Conservation (phyloP, 2,888 invertebrate species). For the Orgyia antiqua region DNA sequence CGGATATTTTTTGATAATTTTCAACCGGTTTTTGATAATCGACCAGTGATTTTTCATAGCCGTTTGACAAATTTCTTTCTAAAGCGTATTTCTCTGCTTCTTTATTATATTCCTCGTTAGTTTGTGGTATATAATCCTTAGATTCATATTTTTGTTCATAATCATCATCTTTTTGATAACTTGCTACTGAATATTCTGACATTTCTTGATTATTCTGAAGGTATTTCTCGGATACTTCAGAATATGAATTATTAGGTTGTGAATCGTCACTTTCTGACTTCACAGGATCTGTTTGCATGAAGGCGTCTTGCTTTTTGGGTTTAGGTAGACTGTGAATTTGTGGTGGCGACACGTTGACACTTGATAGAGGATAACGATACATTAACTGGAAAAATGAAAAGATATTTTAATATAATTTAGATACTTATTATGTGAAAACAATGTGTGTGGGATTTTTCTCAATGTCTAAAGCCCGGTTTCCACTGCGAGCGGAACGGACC, state of each 20-base stretch:
- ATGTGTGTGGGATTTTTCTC: too few relatives aligned
- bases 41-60: constrained; percentile 43
- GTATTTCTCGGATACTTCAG: constrained; percentile 36
- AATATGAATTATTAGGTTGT: constrained; percentile 46
- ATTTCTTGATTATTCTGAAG: neutral
- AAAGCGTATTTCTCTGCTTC: constrained; percentile 65
- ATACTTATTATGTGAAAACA: too few relatives aligned
- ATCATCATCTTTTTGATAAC: constrained; percentile 10
- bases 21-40: constrained; percentile 18
- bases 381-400: constrained; percentile 36
- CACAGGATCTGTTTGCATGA: constrained; percentile 69
- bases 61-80: constrained; percentile 50
- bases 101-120: constrained; percentile 65
- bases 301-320: constrained; percentile 64
- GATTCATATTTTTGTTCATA: constrained; percentile 40
- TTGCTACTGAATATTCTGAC: constrained; percentile 2
- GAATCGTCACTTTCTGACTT: constrained; percentile 54
- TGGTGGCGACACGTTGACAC: constrained; percentile 38
- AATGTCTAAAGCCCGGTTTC: too few relatives aligned
- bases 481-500: too few relatives aligned
- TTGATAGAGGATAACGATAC: constrained; percentile 49
- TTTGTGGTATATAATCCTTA: constrained; percentile 61
- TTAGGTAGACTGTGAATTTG: constrained; percentile 25
- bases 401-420: too few relatives aligned
- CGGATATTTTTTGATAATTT: constrained; percentile 34